phyloP scores from a whole-genome alignment of 2,113 vertebrate genomes.

The Odobenus rosmarus region DNA sequence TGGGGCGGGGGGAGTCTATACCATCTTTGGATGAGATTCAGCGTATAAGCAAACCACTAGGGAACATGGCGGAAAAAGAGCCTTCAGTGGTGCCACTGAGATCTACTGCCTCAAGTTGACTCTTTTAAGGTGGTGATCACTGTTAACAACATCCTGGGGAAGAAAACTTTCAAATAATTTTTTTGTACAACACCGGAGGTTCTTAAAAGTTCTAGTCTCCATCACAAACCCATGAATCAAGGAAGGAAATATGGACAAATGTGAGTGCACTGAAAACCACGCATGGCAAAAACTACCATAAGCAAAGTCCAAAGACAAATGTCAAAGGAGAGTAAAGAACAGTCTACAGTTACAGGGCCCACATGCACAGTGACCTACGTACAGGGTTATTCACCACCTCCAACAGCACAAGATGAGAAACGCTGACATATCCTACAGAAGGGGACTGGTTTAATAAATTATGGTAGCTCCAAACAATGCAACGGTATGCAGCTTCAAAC shows the following conservation, averaged over 20 bases:
- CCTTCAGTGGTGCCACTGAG: background rate
- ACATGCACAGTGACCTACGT: background rate
- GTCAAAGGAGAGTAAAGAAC: background rate
- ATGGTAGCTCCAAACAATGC: background rate
- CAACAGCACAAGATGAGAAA: background rate
- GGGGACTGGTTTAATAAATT: background rate
- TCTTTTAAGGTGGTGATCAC: background rate
- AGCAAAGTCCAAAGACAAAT: background rate
- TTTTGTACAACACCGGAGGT: background rate
- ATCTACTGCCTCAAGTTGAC: background rate
- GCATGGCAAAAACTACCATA: background rate
- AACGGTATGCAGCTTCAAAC: background rate
- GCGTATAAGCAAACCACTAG: rapidly evolving
- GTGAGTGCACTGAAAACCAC: background rate
- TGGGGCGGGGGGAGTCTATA: background rate
- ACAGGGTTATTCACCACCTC: background rate
- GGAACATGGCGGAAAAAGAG: background rate
- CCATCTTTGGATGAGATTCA: rapidly evolving
- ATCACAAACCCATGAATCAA: background rate
- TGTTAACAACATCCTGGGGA: background rate
- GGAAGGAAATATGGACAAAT: background rate
- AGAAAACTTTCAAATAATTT: background rate
- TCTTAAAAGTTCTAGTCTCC: background rate
- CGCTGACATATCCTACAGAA: background rate
- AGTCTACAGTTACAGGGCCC: background rate